A percentile compares a stretch with the other conserved stretches of the same genome.
Conservation (phyloP, 2,797 vertebrate species). For the Melanogrammus aeglefinus region DNA sequence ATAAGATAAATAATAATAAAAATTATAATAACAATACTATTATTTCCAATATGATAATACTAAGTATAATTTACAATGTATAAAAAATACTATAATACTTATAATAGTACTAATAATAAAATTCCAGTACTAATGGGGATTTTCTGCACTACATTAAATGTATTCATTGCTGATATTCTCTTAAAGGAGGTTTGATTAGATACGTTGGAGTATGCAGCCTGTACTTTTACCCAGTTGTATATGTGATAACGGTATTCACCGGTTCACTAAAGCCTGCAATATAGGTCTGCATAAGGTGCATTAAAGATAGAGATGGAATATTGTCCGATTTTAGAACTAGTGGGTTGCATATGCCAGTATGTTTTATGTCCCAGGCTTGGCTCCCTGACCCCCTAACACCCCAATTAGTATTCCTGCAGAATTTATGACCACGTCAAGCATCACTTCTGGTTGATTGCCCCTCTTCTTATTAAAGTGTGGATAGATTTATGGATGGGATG, state of each 20-base stretch:
- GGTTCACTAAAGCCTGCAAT: not conserved
- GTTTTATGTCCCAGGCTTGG: constrained; percentile 48
- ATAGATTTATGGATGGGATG: constrained; percentile 43
- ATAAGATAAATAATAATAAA: not conserved
- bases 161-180: not conserved
- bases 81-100: not conserved
- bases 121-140: not conserved
- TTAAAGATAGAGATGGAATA: not conserved
- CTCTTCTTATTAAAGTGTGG: constrained; percentile 55
- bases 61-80: not conserved
- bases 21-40: not conserved
- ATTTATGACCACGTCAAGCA: constrained; percentile 55
- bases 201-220: not conserved
- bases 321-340: not conserved
- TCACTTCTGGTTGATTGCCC: constrained; percentile 62
- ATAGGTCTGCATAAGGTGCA: not conserved
- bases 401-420: constrained; percentile 60
- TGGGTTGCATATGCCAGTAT: constrained; percentile 40
- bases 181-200: not conserved
- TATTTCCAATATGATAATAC: not conserved
- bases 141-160: not conserved
- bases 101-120: not conserved
- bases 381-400: constrained; percentile 62
- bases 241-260: not conserved
- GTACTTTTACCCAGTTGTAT: not conserved